A percentile compares a stretch with the other conserved stretches of the same genome.
Evolutionary conservation across 2,113 vertebrate species (phyloP).

Genomic region (Pitta sordida): DNA sequence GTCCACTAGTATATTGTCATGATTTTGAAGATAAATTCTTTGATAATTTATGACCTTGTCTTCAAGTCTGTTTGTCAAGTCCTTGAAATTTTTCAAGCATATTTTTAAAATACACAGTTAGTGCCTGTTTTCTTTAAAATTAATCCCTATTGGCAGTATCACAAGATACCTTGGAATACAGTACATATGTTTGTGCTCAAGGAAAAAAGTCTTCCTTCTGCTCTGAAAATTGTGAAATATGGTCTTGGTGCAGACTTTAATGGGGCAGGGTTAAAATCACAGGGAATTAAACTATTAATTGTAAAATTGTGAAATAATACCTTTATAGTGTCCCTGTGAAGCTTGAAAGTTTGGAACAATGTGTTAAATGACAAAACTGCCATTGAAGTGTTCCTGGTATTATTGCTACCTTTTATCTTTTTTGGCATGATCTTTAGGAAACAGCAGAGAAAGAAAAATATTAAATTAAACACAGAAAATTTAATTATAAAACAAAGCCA

Average conservation of each 20-base stretch:
- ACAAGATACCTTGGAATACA: neutral
- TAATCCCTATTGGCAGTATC: neutral
- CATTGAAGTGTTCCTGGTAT: neutral
- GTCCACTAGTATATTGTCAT: neutral
- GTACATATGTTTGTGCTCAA: neutral
- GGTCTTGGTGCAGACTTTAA: neutral
- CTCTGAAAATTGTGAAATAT: neutral
- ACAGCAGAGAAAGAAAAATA: conserved; percentile 49
- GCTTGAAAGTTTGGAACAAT: conserved; percentile 14
- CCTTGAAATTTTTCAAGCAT: neutral
- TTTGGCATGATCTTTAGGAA: conserved; percentile 56
- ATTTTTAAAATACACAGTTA: neutral
- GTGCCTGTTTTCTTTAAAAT: conserved; percentile 2
- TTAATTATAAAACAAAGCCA: conserved; percentile 70
- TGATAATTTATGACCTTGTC: conserved; percentile 7
- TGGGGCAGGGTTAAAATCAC: conserved; percentile 14
- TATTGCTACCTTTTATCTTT: conserved; percentile 32
- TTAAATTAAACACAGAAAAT: conserved; percentile 43
- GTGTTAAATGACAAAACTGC: neutral
- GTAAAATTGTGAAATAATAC: neutral
- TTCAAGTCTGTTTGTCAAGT: conserved; percentile 1
- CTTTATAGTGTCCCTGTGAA: neutral
- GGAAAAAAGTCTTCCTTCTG: neutral
- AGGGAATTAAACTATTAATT: neutral
- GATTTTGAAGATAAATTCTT: neutral